A percentile compares a stretch with the other conserved stretches of the same genome.
Conservation (phyloP, 2,888 invertebrate species). For the Spialia ferax region DNA sequence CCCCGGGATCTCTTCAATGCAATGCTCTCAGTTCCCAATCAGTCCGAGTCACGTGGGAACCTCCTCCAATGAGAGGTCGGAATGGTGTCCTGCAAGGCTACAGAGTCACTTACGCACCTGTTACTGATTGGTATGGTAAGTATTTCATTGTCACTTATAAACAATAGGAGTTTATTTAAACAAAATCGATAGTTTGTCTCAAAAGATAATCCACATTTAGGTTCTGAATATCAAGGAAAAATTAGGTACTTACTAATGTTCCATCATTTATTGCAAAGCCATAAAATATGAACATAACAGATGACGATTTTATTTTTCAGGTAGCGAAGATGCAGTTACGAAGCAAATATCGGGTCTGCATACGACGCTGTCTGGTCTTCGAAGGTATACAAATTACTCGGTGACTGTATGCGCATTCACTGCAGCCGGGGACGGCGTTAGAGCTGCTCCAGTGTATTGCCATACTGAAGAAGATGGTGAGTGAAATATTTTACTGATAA, state of each 20-base stretch:
- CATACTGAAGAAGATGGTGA: constrained; percentile 96
- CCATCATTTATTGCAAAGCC: no score
- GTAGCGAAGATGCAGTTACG: constrained; percentile 91
- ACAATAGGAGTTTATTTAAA: no score
- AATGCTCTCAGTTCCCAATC: constrained; percentile 94
- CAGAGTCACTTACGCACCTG: constrained; percentile 93
- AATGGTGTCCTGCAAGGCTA: constrained; percentile 95
- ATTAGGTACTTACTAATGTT: no score
- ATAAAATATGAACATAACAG: neutral
- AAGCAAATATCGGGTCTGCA: constrained; percentile 91
- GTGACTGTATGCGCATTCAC: constrained; percentile 96
- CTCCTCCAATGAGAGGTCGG: constrained; percentile 92
- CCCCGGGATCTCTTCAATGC: constrained; percentile 94
- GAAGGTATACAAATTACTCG: constrained; percentile 96
- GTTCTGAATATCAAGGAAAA: no score
- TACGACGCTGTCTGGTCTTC: constrained; percentile 91
- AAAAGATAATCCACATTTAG: neutral
- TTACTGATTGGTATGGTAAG: constrained; percentile 92
- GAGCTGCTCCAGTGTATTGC: constrained; percentile 94
- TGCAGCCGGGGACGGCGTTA: constrained; percentile 95
- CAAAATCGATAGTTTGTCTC: no score
- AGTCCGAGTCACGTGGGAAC: constrained; percentile 94
- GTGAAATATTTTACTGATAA: constrained; percentile 34
- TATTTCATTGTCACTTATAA: neutral
- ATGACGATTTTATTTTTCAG: constrained; percentile 66